Evolutionary conservation across 2,113 vertebrate species (phyloP).

Genomic region (Parotia lawesii): DNA sequence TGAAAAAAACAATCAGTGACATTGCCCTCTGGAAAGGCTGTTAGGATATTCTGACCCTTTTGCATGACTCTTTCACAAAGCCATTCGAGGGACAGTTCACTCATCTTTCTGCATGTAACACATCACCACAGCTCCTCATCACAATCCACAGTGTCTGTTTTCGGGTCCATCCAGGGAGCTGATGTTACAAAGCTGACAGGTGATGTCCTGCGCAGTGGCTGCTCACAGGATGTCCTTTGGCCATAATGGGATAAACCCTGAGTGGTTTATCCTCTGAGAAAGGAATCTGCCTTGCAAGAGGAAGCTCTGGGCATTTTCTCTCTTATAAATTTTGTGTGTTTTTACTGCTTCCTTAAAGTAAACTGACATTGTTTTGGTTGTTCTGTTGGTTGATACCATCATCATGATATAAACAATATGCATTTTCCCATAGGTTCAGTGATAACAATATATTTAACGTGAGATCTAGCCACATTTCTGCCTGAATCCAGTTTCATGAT

Average conservation of each 20-base stretch:
- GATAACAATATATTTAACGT: background rate
- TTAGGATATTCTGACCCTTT: background rate
- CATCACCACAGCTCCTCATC: background rate
- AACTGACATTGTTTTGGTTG: background rate
- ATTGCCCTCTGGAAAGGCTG: background rate
- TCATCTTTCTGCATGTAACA: background rate
- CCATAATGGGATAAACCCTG: background rate
- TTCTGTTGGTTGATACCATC: background rate
- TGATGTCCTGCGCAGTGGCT: background rate
- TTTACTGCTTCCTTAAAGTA: background rate
- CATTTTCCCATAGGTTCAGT: background rate
- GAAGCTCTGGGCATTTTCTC: background rate
- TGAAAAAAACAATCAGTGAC: background rate
- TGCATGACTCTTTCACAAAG: background rate
- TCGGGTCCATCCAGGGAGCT: background rate
- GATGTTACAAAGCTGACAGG: background rate
- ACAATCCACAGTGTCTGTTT: background rate
- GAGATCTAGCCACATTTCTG: background rate
- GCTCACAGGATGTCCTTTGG: background rate
- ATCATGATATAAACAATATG: background rate
- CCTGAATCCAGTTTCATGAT: background rate
- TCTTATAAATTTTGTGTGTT: background rate
- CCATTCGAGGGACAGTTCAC: background rate
- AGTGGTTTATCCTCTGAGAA: background rate
- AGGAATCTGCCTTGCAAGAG: background rate